phyloP scores from a whole-genome alignment of 2,888 invertebrate species.

The Branchipolynoe longqiensis region DNA sequence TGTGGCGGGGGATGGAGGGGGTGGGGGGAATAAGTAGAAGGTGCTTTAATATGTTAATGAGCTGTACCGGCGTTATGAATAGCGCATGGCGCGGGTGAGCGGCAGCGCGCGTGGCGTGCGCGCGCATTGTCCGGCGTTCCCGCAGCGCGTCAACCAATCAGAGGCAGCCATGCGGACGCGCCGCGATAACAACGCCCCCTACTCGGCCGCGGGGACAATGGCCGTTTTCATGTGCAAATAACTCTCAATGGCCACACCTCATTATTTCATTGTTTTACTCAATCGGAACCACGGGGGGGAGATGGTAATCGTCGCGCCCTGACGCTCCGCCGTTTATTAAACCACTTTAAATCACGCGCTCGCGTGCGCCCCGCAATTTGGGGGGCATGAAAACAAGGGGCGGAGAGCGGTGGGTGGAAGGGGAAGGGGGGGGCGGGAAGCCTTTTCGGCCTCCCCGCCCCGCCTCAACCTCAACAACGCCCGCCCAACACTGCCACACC shows the following conservation, averaged over 20 bases:
- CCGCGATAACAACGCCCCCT: slow-evolving; percentile 16
- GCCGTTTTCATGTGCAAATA: slow-evolving; percentile 57
- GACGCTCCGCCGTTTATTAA: slow-evolving; percentile 32
- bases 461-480: too few relatives aligned
- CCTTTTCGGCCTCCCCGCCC: too few relatives aligned
- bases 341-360: slow-evolving; percentile 53
- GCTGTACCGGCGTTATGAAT: slow-evolving; percentile 19
- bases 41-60: slow-evolving; percentile 3
- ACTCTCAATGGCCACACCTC: slow-evolving; percentile 46
- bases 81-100: slow-evolving; percentile 16
- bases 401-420: not conserved
- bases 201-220: slow-evolving; percentile 33
- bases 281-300: slow-evolving; percentile 45
- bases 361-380: slow-evolving; percentile 48
- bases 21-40: not conserved
- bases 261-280: slow-evolving; percentile 55
- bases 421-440: not conserved
- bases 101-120: not conserved
- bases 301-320: slow-evolving; percentile 41
- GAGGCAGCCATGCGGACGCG: slow-evolving; percentile 17
- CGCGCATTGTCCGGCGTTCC: slow-evolving; percentile 19
- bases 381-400: slow-evolving; percentile 39
- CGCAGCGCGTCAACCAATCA: slow-evolving; percentile 43
- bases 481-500: not conserved
- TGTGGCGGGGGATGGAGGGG: too few relatives aligned